phyloP scores from a whole-genome alignment of 2,113 vertebrate genomes.

The Holacanthus passer region DNA sequence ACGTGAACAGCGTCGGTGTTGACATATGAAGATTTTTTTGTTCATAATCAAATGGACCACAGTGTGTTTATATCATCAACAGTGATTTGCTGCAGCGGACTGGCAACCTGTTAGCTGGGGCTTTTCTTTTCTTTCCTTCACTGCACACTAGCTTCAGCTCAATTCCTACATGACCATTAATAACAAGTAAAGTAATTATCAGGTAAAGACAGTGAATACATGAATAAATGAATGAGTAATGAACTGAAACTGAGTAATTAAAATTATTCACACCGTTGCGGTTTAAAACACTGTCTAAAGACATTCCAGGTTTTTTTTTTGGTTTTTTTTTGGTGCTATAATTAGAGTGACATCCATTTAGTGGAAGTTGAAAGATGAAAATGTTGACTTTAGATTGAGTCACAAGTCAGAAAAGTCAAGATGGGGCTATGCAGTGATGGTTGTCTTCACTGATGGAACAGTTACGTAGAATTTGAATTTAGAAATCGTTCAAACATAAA shows the following conservation, averaged over 20 bases:
- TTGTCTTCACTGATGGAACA: not conserved
- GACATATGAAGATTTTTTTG: not conserved
- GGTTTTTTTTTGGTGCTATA: constrained; percentile 19
- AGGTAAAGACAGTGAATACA: constrained; percentile 63
- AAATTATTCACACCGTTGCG: constrained; percentile 60
- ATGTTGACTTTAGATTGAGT: constrained; percentile 14
- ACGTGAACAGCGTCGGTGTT: not conserved
- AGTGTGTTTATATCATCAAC: constrained; percentile 29
- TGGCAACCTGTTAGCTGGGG: constrained; percentile 15
- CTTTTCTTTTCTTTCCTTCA: constrained; percentile 20
- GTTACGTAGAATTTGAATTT: constrained; percentile 1
- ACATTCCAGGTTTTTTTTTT: not conserved
- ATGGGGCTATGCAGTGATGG: not conserved
- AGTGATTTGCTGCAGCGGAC: constrained; percentile 26
- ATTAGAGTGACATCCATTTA: constrained; percentile 50
- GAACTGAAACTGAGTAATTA: constrained; percentile 68
- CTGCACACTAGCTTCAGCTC: constrained; percentile 32
- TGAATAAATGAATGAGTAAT: constrained; percentile 77
- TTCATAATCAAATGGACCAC: constrained; percentile 1
- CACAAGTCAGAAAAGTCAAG: not conserved
- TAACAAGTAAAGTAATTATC: constrained; percentile 69
- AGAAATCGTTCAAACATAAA: not conserved
- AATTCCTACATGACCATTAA: constrained; percentile 64
- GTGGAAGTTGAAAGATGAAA: constrained; percentile 32
- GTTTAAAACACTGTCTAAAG: constrained; percentile 57